A percentile compares a stretch with the other conserved stretches of the same genome.
phyloP scores from a whole-genome alignment of 1,140 invertebrate genomes.

The Drosophila athabasca region DNA sequence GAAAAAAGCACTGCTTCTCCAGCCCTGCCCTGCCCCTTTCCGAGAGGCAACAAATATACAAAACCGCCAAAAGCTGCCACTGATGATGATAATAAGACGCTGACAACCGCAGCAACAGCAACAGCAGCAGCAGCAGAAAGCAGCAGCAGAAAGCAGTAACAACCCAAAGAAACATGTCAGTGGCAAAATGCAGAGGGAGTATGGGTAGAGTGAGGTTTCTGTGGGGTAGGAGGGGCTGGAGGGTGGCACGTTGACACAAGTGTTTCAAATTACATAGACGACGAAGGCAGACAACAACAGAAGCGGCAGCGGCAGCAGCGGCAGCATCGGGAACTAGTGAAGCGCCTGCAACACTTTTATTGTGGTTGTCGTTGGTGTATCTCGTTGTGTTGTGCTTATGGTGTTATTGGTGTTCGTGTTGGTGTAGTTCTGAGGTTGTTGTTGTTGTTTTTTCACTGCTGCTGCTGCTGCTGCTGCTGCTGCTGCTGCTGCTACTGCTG shows the following conservation, averaged over 20 bases:
- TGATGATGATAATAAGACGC: slow-evolving; percentile 82
- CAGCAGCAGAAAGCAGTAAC: slow-evolving; percentile 20
- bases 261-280: slow-evolving; percentile 79
- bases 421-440: too few species aligned
- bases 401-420: too few species aligned
- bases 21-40: not conserved
- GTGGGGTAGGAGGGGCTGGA: not conserved
- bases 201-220: too few species aligned
- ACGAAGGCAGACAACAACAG: slow-evolving; percentile 41
- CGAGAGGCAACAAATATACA: slow-evolving; percentile 37
- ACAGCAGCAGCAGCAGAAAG: slow-evolving; percentile 29
- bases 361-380: not conserved
- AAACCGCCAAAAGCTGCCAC: slow-evolving; percentile 81
- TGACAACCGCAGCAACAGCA: slow-evolving; percentile 77
- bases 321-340: slow-evolving; percentile 40
- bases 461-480: not conserved
- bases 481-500: not conserved
- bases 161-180: slow-evolving; percentile 33
- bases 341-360: slow-evolving; percentile 36
- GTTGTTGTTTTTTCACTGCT: too few species aligned
- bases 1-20: slow-evolving; percentile 6
- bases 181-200: slow-evolving; percentile 6
- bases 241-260: slow-evolving; percentile 71
- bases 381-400: too few species aligned
- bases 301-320: slow-evolving; percentile 8